Evolutionary conservation across 2,888 invertebrate genomes (phyloP), one percentile per base, ranked within the genome.

Genomic region (Scrobipalpa costella): DNA sequence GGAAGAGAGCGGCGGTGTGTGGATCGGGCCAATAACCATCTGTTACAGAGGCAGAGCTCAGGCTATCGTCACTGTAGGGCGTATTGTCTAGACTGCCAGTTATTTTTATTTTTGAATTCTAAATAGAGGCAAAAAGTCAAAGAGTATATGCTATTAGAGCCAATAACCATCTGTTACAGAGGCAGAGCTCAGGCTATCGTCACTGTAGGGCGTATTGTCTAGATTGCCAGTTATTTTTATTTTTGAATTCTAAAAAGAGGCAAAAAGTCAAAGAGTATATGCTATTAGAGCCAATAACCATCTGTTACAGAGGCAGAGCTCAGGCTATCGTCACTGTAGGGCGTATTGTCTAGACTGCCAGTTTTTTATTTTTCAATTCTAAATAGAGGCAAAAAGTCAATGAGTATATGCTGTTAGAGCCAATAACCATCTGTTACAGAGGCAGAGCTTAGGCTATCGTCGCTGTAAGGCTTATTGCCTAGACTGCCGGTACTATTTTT

Each of bases 1-100:
- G 73, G 74, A 73, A 74, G 68, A 66, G 44, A 15, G 44, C n/a
- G 9, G 15, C n/a, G 44, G 27, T 27, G 27, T 27, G 27, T 27
- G 27, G 27, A 27, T 2, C 27, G 27, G 27, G 44, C 44, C 44
- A 44, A 44, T 44, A 44, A n/a, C 44, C 44, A 44, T 44, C 44
- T 44, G 44, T 44, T 44, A 44, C 44, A 40, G 44, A 1, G n/a
- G 15, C 44, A 44, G 44, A 44, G 15, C 44, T 44, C 44, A 44
- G 40, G 44, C 7, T 44, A 13, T 40, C 40, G 13, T 40, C 40
- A 40, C 40, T 27, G 27, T 27, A 5, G 27, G 5, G 27, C 5
- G 27, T 5, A 27, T 27, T 27, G 27, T 27, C 27, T 27, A 27
- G 27, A 27, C 27, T 27, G 27, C 2, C 5, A 5, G 27, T 5